Evolutionary conservation across 2,113 vertebrate genomes (phyloP), one percentile per base, ranked within the genome.

Genomic region (Poecile atricapillus): DNA sequence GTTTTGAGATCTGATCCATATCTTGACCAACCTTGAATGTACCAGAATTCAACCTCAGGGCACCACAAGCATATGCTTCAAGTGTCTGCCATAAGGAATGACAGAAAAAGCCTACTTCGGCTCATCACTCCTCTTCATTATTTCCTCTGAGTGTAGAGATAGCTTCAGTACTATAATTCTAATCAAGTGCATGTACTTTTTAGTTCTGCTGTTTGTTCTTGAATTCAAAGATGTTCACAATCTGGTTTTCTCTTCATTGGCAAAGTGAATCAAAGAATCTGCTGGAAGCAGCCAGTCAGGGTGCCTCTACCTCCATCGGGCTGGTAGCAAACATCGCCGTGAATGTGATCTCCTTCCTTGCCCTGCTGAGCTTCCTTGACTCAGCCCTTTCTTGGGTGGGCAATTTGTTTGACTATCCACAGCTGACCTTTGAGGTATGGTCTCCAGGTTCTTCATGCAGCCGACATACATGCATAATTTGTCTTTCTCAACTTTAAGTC

Each of bases 371-470:
- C 71, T 99, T 99, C 79, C 7, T 98, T 41, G 98, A 99, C 37
- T 95, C 98, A 8, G 93, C 84, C 28, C 97, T 99, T 37, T 98
- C 98, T 50, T 99, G 99, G 98, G 60, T 99, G 27, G 98, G 98
- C 49, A 98, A 27, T 70, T 97, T 99, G 97, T 98, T 99, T 46
- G 97, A 98, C 95, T 99, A 96, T 78, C 98, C 99, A 19, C 96
- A 99, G 83, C 91, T 99, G 74, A 99, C 97, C 95, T 99, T 99
- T 86, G 97, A 99, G 98, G 99, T 99, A 98, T 77, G 76, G 47
- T 73, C 14, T 91, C 62, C 12, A 47, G 9, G 15, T 75, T 43
- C 20, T 76, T 91, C 3, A 46, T 46, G 39, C 16, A 50, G 6
- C 11, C 41, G 68, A 63, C 30, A 30, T 11, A 52, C 7, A 22